Percentiles rank a stretch among this genome's conserved stretches.
These are phyloP conservation scores for Silvanus unidentatus DNA, from an alignment of 2,888 invertebrate genomes.

Conservation along the genomic window DNA sequence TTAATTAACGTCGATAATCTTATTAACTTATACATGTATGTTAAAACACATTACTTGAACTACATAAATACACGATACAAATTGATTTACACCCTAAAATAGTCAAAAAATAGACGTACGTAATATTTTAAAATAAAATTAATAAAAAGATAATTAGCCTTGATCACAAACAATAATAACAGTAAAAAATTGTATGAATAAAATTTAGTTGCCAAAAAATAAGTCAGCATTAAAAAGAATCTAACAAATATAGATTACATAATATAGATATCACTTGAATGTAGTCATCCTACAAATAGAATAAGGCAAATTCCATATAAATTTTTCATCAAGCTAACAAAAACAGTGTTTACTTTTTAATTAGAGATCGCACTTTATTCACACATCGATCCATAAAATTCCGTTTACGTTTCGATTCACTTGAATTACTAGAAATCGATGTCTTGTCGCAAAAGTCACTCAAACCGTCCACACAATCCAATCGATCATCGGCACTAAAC, in stretches of 20 bases:
- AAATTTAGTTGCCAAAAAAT: conserved; percentile 33
- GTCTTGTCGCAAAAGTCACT: conserved; percentile 24
- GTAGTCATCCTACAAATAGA: conserved; percentile 12
- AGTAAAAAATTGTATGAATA: conserved; percentile 35
- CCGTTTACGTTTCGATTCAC: conserved; percentile 60
- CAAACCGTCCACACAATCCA: conserved; percentile 27
- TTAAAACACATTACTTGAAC: conserved; percentile 40
- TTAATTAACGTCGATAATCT: too few species aligned
- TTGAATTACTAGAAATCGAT: conserved; percentile 40
- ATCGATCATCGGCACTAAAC: conserved; percentile 27
- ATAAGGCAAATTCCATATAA: conserved; percentile 16
- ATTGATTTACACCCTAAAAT: conserved; percentile 8
- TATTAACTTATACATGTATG: conserved; percentile 14
- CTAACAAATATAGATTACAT: conserved; percentile 19
- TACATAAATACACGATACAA: conserved; percentile 8
- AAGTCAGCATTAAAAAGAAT: conserved; percentile 16
- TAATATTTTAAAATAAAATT: conserved; percentile 12
- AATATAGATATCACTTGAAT: conserved; percentile 7
- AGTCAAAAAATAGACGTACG: conserved; percentile 25
- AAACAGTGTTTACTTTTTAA: conserved; percentile 45
- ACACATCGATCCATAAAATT: conserved; percentile 83
- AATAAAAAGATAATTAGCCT: too few species aligned
- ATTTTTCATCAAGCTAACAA: too few species aligned
- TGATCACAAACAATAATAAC: conserved; percentile 26
- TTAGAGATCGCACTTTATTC: conserved; percentile 75